A percentile compares a stretch with the other conserved stretches of the same genome.
These are phyloP conservation scores for Bombyx mandarina DNA, from an alignment of 1,140 invertebrate species.

Conservation along the genomic window DNA sequence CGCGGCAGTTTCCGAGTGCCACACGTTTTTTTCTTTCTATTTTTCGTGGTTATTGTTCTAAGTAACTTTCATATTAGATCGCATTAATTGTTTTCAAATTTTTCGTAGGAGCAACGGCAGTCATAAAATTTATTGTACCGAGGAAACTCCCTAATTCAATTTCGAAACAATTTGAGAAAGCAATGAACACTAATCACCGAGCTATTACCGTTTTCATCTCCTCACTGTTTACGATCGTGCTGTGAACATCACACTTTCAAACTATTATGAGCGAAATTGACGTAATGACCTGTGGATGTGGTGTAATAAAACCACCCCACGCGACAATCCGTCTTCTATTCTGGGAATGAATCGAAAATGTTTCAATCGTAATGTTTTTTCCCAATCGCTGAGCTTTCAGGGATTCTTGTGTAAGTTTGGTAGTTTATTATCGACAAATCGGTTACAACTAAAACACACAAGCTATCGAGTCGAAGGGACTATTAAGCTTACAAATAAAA, in stretches of 20 bases:
- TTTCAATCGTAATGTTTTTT: neutral
- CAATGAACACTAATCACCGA: slow-evolving; percentile 7
- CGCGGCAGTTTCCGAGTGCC: too few relatives aligned
- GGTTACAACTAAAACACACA: neutral
- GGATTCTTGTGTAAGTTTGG: neutral
- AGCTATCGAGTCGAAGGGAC: too few relatives aligned
- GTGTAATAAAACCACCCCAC: slow-evolving; percentile 1
- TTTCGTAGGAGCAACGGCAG: too few relatives aligned
- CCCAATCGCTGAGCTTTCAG: neutral
- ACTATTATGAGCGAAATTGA: neutral
- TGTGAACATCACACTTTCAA: slow-evolving; percentile 1
- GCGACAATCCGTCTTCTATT: slow-evolving; percentile 1
- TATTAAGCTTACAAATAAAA: too few relatives aligned
- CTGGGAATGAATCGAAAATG: neutral
- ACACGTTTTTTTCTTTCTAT: too few relatives aligned
- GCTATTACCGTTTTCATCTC: slow-evolving; percentile 10
- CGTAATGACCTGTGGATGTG: neutral
- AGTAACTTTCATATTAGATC: too few relatives aligned
- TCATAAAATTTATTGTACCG: too few relatives aligned
- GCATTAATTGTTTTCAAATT: too few relatives aligned
- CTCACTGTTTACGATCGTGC: neutral
- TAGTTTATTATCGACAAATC: neutral
- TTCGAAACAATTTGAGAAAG: slow-evolving; percentile 5
- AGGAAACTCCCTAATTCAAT: slow-evolving; percentile 1
- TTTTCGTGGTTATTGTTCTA: too few relatives aligned